Percentiles rank a stretch among this genome's conserved stretches.
Conservation (phyloP, 2,888 invertebrate species). For the Amiota communis region DNA sequence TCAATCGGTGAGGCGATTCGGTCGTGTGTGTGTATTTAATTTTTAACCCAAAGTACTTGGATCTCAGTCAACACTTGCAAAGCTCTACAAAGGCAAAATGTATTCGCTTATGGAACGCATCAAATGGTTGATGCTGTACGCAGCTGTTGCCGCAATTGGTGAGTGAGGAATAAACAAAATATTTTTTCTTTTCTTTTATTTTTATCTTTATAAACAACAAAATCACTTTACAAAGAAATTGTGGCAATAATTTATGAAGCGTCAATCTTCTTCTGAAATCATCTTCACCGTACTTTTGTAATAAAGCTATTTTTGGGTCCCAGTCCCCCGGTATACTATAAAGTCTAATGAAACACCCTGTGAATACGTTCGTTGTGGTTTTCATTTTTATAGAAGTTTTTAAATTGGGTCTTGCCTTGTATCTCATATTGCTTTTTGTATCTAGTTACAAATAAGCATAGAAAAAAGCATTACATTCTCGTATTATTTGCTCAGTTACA, state of each 20-base stretch:
- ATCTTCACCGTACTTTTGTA: too few species aligned
- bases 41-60: neutral
- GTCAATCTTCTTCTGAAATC: too few species aligned
- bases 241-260: neutral
- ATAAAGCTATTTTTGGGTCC: too few species aligned
- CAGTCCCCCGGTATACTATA: too few species aligned
- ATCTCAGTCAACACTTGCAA: neutral
- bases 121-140: constrained; percentile 70
- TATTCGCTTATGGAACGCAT: constrained; percentile 65
- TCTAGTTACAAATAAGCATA: neutral
- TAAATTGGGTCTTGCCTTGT: neutral
- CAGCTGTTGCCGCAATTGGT: constrained; percentile 68
- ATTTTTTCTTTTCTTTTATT: constrained; percentile 13
- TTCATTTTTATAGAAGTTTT: too few species aligned
- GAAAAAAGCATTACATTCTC: constrained; percentile 32
- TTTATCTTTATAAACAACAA: constrained; percentile 30
- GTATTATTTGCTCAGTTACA: constrained; percentile 28
- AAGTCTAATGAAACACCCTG: too few species aligned
- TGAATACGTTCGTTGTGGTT: too few species aligned
- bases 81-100: constrained; percentile 53
- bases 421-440: neutral
- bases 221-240: neutral
- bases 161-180: constrained; percentile 52
- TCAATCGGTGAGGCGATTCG: neutral
- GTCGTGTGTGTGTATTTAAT: constrained; percentile 4